These are phyloP conservation scores for Scatophagus argus DNA, from an alignment of 2,113 vertebrate genomes.

Conservation along the genomic window DNA sequence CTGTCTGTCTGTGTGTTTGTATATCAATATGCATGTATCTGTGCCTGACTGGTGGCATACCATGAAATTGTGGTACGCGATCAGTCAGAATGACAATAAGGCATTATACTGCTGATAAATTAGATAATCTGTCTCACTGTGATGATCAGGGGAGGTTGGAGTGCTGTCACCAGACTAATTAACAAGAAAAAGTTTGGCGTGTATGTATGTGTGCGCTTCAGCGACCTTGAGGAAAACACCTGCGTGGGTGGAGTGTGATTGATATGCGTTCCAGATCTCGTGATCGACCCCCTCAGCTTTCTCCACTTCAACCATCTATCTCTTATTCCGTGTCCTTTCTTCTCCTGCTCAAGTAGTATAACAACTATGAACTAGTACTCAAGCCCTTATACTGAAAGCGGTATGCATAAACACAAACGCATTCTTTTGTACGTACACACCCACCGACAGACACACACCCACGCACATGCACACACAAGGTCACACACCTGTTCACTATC, in stretches of 20 bases:
- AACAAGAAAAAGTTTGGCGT: conserved; percentile 49
- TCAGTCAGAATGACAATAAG: conserved; percentile 46
- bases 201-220: conserved; percentile 25
- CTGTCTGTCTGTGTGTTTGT: conserved; percentile 14
- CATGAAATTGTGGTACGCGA: not conserved
- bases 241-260: conserved; percentile 67
- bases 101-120: conserved; percentile 54
- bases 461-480: conserved; percentile 17
- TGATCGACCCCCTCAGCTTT: conserved; percentile 57
- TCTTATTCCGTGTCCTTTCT: conserved; percentile 45
- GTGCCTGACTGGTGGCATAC: not conserved
- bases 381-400: not conserved
- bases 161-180: conserved; percentile 62
- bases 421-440: no score
- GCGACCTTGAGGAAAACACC: conserved; percentile 74
- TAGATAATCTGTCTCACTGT: conserved; percentile 32
- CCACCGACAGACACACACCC: no score
- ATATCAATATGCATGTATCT: conserved; percentile 34
- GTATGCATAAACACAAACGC: no score
- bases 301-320: conserved; percentile 46
- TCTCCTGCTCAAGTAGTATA: conserved; percentile 20
- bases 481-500: not conserved
- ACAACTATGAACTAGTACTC: not conserved
- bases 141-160: conserved; percentile 39
- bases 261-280: conserved; percentile 65